Evolutionary conservation across 2,113 vertebrate species (phyloP), one percentile per base, ranked within the genome.

Genomic region (Orthonyx spaldingii): DNA sequence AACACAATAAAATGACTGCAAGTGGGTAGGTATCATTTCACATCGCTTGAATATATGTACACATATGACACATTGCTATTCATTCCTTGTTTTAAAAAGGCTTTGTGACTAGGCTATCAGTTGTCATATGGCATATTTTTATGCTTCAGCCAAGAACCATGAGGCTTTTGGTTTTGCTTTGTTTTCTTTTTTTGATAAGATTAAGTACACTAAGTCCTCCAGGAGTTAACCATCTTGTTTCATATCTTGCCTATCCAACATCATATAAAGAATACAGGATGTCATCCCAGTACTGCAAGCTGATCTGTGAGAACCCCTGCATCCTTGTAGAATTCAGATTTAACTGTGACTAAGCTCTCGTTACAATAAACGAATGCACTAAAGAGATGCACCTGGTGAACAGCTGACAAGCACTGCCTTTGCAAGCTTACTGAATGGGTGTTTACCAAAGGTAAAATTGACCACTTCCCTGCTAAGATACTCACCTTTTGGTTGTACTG

Each of bases 151-250:
- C 86, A 90, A 87, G 77, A 91, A 78, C 64, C 32, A 50, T 11
- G n/a, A 93, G 64, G 35, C 72, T 55, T 87, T 96, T 84, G 53
- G 28, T 57, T 92, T 95, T 70, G 14, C 26, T 87, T 78, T 93
- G 41, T 70, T 83, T 64, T 84, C 10, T 33, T 75, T 80, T 64
- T 82, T 33, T 44, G 27, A 49, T 20, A n/a, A 94, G 44, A 92
- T 90, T 84, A 86, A 93, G 42, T 82, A 46, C 35, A 16, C 28
- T 49, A 68, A 75, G 32, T 86, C 35, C 41, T 33, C 5, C 19
- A 47, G 56, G 64, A 92, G 17, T 75, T 87, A 89, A 68, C 30
- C 69, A 68, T 92, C 76, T 86, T 89, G 55, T 92, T 95, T 92
- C 20, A 6, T 93, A 78, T 84, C 85, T 95, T 92, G 68, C 83